Conservation (phyloP, 2,797 vertebrate genomes). For the Mormyrops boulengeri region DNA sequence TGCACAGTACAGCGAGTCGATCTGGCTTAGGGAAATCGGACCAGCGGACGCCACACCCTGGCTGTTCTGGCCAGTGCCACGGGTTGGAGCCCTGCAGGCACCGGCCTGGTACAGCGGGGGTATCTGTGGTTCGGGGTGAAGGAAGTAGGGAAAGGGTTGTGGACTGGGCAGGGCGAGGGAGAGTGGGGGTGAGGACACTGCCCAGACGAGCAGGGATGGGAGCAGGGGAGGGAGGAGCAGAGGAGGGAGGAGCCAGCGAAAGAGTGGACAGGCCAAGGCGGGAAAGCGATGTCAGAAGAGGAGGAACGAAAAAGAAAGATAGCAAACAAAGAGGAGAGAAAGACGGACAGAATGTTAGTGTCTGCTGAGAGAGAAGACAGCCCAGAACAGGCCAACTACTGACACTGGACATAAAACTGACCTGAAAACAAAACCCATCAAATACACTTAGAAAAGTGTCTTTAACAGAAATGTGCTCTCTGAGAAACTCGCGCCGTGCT, state of each 20-base stretch:
- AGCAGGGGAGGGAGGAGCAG: constrained; percentile 2
- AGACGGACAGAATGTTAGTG: constrained; percentile 69
- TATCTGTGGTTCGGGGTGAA: constrained; percentile 50
- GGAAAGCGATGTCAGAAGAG: constrained; percentile 28
- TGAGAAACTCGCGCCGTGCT: background rate
- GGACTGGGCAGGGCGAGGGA: constrained; percentile 52
- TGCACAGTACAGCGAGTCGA: constrained; percentile 22
- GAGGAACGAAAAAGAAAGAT: constrained; percentile 25
- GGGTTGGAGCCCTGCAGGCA: constrained; percentile 42
- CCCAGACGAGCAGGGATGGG: constrained; percentile 22
- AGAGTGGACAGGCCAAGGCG: background rate
- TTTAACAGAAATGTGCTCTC: background rate
- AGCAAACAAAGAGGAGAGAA: constrained; percentile 56
- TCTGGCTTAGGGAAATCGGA: constrained; percentile 16
- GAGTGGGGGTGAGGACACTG: constrained; percentile 64
- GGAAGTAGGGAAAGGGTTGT: constrained; percentile 57
- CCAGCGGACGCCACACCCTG: constrained; percentile 31
- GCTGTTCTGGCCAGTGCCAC: constrained; percentile 30
- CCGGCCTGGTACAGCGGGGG: constrained; percentile 35
- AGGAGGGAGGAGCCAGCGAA: constrained; percentile 20
- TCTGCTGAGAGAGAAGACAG: constrained; percentile 55
- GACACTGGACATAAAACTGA: background rate
- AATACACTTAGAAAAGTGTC: background rate
- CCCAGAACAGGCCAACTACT: constrained; percentile 36
- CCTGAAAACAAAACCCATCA: background rate